phyloP scores from a whole-genome alignment of 2,113 vertebrate genomes.

The Plectropomus leopardus region DNA sequence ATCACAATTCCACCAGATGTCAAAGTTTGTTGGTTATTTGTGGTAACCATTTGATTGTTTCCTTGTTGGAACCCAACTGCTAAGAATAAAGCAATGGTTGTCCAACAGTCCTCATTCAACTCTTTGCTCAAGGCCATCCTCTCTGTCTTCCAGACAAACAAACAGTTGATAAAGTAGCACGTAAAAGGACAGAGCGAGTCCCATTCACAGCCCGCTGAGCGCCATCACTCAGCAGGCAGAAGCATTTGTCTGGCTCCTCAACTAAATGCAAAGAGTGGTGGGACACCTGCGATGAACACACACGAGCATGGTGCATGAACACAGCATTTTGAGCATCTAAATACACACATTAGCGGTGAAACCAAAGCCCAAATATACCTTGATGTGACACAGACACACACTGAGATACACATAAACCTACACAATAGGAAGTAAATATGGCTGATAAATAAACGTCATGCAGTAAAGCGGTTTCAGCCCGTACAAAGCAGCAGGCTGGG shows the following conservation, averaged over 20 bases:
- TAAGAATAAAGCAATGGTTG: constrained; percentile 8
- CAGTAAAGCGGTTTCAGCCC: constrained; percentile 63
- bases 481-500: constrained; percentile 71
- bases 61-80: not conserved
- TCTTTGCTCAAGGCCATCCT: not conserved
- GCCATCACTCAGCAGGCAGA: constrained; percentile 21
- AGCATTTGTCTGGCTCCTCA: constrained; percentile 19
- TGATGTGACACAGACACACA: constrained; percentile 17
- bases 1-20: not conserved
- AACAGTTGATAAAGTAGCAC: constrained; percentile 35
- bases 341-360: constrained; percentile 21
- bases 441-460: constrained; percentile 68
- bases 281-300: constrained; percentile 4
- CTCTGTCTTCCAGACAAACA: constrained; percentile 10
- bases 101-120: not conserved
- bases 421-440: constrained; percentile 62
- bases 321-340: constrained; percentile 14
- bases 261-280: not conserved
- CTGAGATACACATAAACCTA: constrained; percentile 16
- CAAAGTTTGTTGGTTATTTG: not conserved
- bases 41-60: constrained; percentile 25
- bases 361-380: constrained; percentile 25
- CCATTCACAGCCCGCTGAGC: constrained; percentile 18
- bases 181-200: constrained; percentile 36
- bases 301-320: not conserved